Conservation (phyloP, 2,888 invertebrate genomes). For the Archips crataeganus region DNA sequence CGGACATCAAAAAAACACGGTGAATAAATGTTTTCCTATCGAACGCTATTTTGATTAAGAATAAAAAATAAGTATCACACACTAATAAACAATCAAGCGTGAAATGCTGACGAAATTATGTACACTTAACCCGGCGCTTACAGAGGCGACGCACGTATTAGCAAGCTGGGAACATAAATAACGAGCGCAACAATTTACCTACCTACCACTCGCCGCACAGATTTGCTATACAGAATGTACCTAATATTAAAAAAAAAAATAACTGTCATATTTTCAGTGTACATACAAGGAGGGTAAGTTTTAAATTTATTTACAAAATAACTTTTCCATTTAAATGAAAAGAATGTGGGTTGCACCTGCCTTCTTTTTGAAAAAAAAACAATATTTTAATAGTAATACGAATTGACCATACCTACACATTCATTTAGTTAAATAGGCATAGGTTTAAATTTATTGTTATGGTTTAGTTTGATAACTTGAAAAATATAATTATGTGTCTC, state of each 20-base stretch:
- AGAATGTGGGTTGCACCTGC: too few relatives aligned
- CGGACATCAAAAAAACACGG: too few relatives aligned
- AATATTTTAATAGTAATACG: too few relatives aligned
- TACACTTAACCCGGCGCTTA: conserved; percentile 52
- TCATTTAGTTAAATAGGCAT: too few relatives aligned
- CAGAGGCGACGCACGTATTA: conserved; percentile 76
- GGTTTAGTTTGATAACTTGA: too few relatives aligned
- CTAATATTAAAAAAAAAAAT: background rate
- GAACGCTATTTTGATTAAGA: background rate
- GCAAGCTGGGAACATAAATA: conserved; percentile 83
- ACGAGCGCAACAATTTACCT: conserved; percentile 83
- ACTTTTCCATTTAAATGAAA: too few relatives aligned
- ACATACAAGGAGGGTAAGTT: too few relatives aligned
- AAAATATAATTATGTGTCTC: too few relatives aligned
- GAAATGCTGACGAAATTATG: conserved; percentile 27
- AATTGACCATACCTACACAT: too few relatives aligned
- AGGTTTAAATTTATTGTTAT: too few relatives aligned
- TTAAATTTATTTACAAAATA: too few relatives aligned
- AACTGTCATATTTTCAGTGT: background rate
- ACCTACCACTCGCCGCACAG: conserved; percentile 53
- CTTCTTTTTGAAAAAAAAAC: too few relatives aligned
- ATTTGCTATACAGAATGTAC: conserved; percentile 31
- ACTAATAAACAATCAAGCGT: conserved; percentile 29
- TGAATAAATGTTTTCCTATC: background rate
- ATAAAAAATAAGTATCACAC: background rate